Evolutionary conservation across 2,888 invertebrate genomes (phyloP).

Genomic region (Conistra vaccinii): DNA sequence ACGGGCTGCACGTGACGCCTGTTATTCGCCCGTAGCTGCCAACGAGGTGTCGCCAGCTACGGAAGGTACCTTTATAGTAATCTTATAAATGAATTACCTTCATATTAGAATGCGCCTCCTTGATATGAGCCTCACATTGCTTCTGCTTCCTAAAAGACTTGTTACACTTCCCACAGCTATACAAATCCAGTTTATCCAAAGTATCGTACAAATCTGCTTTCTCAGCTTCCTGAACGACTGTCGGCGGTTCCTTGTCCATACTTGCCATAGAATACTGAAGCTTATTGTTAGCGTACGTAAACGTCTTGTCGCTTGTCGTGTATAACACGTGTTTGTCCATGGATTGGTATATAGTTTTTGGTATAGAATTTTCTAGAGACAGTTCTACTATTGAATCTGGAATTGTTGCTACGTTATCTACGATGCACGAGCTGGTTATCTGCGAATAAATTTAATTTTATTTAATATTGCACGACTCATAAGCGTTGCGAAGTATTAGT

Average conservation of each 20-base stretch:
- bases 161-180: slow-evolving; percentile 84
- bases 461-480: too few species aligned
- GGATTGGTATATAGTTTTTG: slow-evolving; percentile 86
- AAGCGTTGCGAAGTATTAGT: too few species aligned
- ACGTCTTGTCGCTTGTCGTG: slow-evolving; percentile 81
- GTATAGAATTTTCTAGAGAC: slow-evolving; percentile 85
- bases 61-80: neutral
- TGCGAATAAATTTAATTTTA: slow-evolving; percentile 60
- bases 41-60: too few species aligned
- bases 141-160: slow-evolving; percentile 92
- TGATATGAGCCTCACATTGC: slow-evolving; percentile 91
- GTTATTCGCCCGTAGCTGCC: too few species aligned
- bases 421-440: slow-evolving; percentile 87
- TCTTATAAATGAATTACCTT: slow-evolving; percentile 35
- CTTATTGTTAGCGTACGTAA: slow-evolving; percentile 80
- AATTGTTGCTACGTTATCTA: slow-evolving; percentile 84
- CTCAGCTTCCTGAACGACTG: slow-evolving; percentile 69
- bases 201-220: slow-evolving; percentile 82
- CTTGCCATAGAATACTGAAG: slow-evolving; percentile 83
- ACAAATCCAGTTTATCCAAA: slow-evolving; percentile 81
- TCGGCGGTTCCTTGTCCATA: slow-evolving; percentile 78
- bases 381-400: slow-evolving; percentile 88
- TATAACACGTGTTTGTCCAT: slow-evolving; percentile 86
- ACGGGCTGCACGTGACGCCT: too few species aligned
- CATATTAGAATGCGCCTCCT: slow-evolving; percentile 87